phyloP scores from a whole-genome alignment of 2,113 vertebrate species.

The Morone chrysops region DNA sequence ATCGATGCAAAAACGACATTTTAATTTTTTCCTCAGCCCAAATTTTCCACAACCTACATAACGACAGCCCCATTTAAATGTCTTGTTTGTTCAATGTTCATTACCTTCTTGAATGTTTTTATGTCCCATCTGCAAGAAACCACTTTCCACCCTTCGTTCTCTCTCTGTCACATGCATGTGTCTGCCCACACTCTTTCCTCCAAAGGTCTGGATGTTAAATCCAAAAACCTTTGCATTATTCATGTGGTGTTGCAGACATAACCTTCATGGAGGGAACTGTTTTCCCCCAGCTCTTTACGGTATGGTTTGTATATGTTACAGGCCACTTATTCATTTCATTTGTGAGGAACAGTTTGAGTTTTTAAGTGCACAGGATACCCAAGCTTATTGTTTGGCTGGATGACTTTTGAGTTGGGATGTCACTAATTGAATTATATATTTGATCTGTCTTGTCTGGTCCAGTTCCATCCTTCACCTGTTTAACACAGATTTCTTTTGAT shows the following conservation, averaged over 20 bases:
- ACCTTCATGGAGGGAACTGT: slow-evolving; percentile 62
- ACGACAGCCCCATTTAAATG: not conserved
- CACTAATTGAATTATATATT: slow-evolving; percentile 22
- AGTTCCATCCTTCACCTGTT: slow-evolving; percentile 14
- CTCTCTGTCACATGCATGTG: not conserved
- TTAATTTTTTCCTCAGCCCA: not conserved
- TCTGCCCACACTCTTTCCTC: slow-evolving; percentile 20
- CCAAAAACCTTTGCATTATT: slow-evolving; percentile 70
- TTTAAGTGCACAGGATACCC: not conserved
- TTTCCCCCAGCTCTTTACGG: slow-evolving; percentile 29
- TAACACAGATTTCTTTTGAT: slow-evolving; percentile 9
- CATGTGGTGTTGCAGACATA: slow-evolving; percentile 61
- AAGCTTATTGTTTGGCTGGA: slow-evolving; percentile 23
- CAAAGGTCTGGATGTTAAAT: slow-evolving; percentile 62
- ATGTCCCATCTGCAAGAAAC: slow-evolving; percentile 18
- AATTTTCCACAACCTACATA: not conserved
- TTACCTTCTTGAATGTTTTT: slow-evolving; percentile 4
- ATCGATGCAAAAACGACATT: not conserved
- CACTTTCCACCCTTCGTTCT: not conserved
- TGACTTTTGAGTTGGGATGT: slow-evolving; percentile 41
- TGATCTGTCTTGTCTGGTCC: not conserved
- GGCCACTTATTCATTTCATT: slow-evolving; percentile 32
- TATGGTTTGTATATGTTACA: slow-evolving; percentile 38
- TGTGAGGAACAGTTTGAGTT: not conserved
- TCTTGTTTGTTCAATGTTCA: not conserved